Evolutionary conservation across 2,113 vertebrate genomes (phyloP).

Genomic region (Platichthys flesus): DNA sequence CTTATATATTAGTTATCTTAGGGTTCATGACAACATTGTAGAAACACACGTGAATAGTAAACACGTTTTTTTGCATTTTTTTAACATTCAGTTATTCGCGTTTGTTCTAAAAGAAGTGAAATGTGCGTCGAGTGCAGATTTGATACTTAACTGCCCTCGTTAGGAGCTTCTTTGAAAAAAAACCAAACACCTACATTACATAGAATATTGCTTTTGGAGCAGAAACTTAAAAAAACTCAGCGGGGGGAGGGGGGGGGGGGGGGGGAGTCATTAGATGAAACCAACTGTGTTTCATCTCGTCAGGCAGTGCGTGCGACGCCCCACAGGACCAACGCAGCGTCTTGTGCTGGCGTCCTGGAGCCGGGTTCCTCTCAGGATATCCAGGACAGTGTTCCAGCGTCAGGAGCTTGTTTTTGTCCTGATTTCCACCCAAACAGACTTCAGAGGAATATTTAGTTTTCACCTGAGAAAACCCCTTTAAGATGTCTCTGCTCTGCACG

Average conservation of each 20-base stretch:
- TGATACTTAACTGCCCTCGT: slow-evolving; percentile 12
- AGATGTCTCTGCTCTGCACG: not conserved
- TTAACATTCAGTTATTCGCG: not conserved
- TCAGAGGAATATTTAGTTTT: not conserved
- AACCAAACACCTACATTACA: slow-evolving; percentile 6
- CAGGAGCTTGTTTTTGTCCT: slow-evolving; percentile 20
- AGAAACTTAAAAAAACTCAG: slow-evolving; percentile 29
- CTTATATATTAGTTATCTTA: too few species aligned
- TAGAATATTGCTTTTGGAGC: slow-evolving; percentile 12
- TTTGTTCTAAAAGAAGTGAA: not conserved
- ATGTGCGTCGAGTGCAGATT: not conserved
- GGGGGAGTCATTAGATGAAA: slow-evolving; percentile 33
- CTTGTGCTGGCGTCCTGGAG: slow-evolving; percentile 12
- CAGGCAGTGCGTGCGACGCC: slow-evolving; percentile 7
- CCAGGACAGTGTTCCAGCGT: not conserved
- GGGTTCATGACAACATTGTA: too few species aligned
- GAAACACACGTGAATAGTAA: not conserved
- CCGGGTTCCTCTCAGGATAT: slow-evolving; percentile 10
- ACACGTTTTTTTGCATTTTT: slow-evolving; percentile 7
- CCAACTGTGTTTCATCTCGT: slow-evolving; percentile 39
- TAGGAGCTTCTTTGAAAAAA: not conserved
- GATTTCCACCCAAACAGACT: not conserved
- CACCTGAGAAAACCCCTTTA: not conserved
- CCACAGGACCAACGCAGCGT: slow-evolving; percentile 3
- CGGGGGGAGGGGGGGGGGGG: slow-evolving; percentile 16